Percentiles rank a stretch among this genome's conserved stretches.
phyloP scores from a whole-genome alignment of 2,113 vertebrate species.

The Lophius piscatorius region DNA sequence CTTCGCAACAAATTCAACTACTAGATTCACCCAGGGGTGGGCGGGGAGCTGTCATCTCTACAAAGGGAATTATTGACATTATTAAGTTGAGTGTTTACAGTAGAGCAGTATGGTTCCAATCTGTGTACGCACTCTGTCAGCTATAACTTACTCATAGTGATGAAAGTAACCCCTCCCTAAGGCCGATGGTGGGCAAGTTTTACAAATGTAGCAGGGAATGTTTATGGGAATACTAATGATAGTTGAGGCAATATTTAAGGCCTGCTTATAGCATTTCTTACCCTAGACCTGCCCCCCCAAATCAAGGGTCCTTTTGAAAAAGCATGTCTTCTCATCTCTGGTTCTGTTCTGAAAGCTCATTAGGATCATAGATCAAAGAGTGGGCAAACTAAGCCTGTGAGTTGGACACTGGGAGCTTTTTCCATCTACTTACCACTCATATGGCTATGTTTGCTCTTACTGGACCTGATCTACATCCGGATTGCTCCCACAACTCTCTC shows the following conservation, averaged over 20 bases:
- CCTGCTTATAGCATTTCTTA: constrained; percentile 54
- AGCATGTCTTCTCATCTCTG: constrained; percentile 67
- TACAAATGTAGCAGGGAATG: constrained; percentile 58
- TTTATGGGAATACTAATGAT: constrained; percentile 73
- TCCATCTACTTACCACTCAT: constrained; percentile 67
- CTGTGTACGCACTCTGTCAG: no score
- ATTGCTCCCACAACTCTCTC: constrained; percentile 57
- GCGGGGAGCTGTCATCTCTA: constrained; percentile 56
- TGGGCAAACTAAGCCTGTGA: constrained; percentile 57
- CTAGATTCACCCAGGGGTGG: constrained; percentile 53
- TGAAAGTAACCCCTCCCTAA: constrained; percentile 68
- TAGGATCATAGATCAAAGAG: constrained; percentile 77
- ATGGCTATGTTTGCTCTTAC: constrained; percentile 60
- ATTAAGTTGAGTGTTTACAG: constrained; percentile 72
- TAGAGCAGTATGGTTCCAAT: constrained; percentile 35
- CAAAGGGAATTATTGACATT: constrained; percentile 78
- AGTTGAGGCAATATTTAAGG: constrained; percentile 64
- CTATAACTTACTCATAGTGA: constrained; percentile 53
- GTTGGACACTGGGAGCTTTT: constrained; percentile 69
- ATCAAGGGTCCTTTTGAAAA: constrained; percentile 68
- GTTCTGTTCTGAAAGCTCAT: constrained; percentile 75
- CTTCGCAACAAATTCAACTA: constrained; percentile 69
- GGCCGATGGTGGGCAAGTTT: constrained; percentile 58
- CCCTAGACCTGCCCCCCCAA: constrained; percentile 59
- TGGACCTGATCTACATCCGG: constrained; percentile 60